These are phyloP conservation scores for Poeciliopsis retropinna DNA, from an alignment of 2,113 vertebrate genomes.

Conservation along the genomic window DNA sequence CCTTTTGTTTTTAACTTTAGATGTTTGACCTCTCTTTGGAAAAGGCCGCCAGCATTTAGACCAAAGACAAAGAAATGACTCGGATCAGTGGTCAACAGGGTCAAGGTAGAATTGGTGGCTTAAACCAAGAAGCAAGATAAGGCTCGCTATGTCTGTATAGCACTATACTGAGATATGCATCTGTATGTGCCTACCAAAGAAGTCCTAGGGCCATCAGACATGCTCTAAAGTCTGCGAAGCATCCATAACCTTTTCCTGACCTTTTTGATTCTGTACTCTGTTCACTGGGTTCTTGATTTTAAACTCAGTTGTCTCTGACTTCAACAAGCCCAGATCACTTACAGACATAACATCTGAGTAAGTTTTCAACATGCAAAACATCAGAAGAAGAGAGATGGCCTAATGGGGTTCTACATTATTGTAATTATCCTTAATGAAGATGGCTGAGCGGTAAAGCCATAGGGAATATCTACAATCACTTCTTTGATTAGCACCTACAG, in stretches of 20 bases:
- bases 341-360: constrained; percentile 24
- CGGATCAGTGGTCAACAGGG: constrained; percentile 29
- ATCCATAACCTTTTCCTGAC: constrained; percentile 32
- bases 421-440: constrained; percentile 20
- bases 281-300: constrained; percentile 33
- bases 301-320: constrained; percentile 11
- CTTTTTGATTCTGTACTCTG: constrained; percentile 32
- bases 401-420: constrained; percentile 7
- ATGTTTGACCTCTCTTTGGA: neutral
- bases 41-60: constrained; percentile 16
- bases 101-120: constrained; percentile 38
- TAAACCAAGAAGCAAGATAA: neutral
- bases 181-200: constrained; percentile 6
- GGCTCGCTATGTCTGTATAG: constrained; percentile 5
- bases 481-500: constrained; percentile 27
- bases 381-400: constrained; percentile 12
- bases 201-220: constrained; percentile 32
- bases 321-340: constrained; percentile 16
- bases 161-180: constrained; percentile 14
- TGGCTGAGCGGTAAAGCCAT: constrained; percentile 34
- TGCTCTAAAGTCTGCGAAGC: constrained; percentile 37
- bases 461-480: constrained; percentile 10
- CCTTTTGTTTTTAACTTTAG: neutral
- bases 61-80: constrained; percentile 12
- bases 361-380: constrained; percentile 23